Base-by-base conservation (phyloP, 1,140 invertebrate species). In the Drosophila pectinifera region DNA sequence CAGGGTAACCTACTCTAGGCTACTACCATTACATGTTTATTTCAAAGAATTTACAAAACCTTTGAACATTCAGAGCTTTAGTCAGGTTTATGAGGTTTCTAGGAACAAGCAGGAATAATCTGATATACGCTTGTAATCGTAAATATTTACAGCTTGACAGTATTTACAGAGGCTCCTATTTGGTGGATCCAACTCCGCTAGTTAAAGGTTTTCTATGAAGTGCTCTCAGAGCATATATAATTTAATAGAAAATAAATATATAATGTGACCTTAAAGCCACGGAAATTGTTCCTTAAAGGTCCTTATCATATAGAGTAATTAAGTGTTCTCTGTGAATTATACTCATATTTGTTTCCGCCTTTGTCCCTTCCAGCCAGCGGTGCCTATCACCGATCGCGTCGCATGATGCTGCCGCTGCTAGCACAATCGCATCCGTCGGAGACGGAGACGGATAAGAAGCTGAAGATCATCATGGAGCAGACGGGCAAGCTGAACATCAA, bases 401-500 rank as follows among this genome's bases (percentile, higher is more conserved):
- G 24, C 26, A 84, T 89, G 85, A 54, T 72, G 42, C 45, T 84
- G 58, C 61, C 79, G 45, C 62, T 89, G 55, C 68, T 58, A 18
- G 63, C 73, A 42, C 80, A 56, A 22, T 31, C 59, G 16, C 75
- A 76, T 94, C 77, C 93, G 93, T 74, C 77, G 26, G 90, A 92
- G 73, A 76, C 89, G 68, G 93, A 94, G 77, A 93, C 92, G 75
- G 93, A 94, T 64, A 92, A 83, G 46, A 93, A 91, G 75, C 80
- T 94, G 0, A 93, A 92, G 62, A 92, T 93, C 90, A 93, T 94
- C 39, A 93, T 93, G 93, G 91, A 92, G 80, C 91, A 92, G 93
- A 97, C 96, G 90, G 97, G 97, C 48, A 96, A 97, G 70, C 92
- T 98, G 36, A 97, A 94, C 70, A 96, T 98, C 58, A 95, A 97